Conservation (phyloP, 2,113 vertebrate genomes). For the Illadopsis cleaveri region DNA sequence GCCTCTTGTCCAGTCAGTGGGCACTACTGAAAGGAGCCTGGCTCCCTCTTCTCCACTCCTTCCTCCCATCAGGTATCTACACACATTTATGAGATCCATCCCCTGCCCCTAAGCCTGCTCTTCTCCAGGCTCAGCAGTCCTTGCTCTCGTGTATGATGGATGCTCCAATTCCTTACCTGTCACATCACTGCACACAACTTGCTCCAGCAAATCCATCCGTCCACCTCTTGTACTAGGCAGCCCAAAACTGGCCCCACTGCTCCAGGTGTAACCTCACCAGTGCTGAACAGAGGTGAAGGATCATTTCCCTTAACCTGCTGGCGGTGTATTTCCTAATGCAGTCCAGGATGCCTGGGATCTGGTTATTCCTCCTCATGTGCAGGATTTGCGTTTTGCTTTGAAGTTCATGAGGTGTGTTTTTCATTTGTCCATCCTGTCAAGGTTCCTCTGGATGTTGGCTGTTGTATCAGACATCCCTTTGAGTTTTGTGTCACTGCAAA, state of each 20-base stretch:
- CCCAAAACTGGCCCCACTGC: background rate
- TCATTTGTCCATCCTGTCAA: background rate
- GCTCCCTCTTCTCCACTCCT: background rate
- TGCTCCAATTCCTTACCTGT: background rate
- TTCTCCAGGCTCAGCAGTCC: background rate
- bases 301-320: background rate
- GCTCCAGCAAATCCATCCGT: background rate
- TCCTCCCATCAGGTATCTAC: background rate
- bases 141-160: background rate
- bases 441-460: background rate
- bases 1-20: background rate
- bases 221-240: background rate
- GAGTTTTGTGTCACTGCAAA: background rate
- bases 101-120: accelerated
- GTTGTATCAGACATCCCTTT: background rate
- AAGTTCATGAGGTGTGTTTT: background rate
- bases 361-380: background rate
- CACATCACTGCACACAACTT: background rate
- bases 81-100: background rate
- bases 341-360: background rate
- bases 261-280: background rate
- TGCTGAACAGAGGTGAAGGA: background rate
- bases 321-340: background rate
- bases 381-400: background rate
- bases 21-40: background rate